Percentiles rank a stretch among this genome's conserved stretches.
Conservation (phyloP, 2,113 vertebrate genomes). For the Poecilia latipinna region DNA sequence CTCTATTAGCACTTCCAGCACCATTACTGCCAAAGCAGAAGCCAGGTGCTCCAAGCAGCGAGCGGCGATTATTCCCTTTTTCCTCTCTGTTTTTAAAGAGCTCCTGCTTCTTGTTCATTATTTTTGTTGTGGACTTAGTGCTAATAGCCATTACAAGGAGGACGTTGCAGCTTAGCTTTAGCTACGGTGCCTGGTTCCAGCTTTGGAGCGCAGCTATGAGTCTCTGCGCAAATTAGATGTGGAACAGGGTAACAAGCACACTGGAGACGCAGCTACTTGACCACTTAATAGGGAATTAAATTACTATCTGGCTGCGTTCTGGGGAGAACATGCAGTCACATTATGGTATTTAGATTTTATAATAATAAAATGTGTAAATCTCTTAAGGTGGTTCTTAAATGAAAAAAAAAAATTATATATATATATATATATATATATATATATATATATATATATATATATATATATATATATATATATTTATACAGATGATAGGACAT, state of each 20-base stretch:
- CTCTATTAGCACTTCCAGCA: slow-evolving; percentile 87
- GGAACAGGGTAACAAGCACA: not conserved
- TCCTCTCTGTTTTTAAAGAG: slow-evolving; percentile 28
- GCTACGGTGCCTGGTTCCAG: not conserved
- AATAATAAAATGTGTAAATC: not conserved
- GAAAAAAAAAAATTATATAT: not conserved
- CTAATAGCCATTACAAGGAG: not conserved
- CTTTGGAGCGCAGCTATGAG: not conserved
- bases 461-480: no score
- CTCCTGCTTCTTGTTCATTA: slow-evolving; percentile 33
- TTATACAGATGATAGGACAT: not conserved
- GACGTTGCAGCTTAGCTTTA: not conserved
- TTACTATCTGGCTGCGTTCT: not conserved
- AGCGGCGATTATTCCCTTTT: slow-evolving; percentile 15
- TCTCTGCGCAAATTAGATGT: not conserved
- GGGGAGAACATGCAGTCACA: not conserved
- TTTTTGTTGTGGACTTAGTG: slow-evolving; percentile 17
- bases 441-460: no score
- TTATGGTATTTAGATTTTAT: not conserved
- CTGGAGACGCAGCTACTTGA: slow-evolving; percentile 14
- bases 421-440: no score
- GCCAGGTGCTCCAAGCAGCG: slow-evolving; percentile 76
- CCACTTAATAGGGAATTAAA: slow-evolving; percentile 14
- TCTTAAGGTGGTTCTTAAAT: not conserved
- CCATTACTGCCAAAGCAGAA: slow-evolving; percentile 91